Evolutionary conservation across 2,113 vertebrate species (phyloP).

Genomic region (Psilopogon haemacephalus): DNA sequence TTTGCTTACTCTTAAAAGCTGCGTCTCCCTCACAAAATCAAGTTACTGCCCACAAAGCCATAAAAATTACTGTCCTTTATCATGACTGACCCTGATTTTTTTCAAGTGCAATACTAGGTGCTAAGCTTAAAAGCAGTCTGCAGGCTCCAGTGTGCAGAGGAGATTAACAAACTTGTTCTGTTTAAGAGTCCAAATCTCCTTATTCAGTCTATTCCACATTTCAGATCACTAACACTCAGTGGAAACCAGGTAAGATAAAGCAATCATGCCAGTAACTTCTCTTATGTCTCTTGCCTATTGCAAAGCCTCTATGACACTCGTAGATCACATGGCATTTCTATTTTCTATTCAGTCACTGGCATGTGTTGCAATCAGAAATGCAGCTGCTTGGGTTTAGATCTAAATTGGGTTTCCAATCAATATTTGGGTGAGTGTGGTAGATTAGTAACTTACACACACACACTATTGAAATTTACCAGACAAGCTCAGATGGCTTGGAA

Average conservation of each 20-base stretch:
- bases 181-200: not conserved
- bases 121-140: not conserved
- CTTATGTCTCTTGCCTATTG: not conserved
- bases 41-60: not conserved
- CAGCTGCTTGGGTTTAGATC: not conserved
- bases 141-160: not conserved
- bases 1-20: not conserved
- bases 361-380: not conserved
- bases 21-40: not conserved
- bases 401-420: not conserved
- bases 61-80: not conserved
- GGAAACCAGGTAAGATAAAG: not conserved
- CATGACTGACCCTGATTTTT: not conserved
- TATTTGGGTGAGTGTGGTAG: not conserved
- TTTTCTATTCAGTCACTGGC: not conserved
- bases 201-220: not conserved
- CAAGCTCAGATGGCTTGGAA: too few relatives aligned
- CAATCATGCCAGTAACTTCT: not conserved
- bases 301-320: not conserved
- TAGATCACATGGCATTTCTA: not conserved
- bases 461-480: too few relatives aligned
- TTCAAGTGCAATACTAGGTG: not conserved
- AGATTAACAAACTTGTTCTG: not conserved
- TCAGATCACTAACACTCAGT: not conserved
- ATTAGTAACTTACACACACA: too few relatives aligned